phyloP scores from a whole-genome alignment of 2,797 vertebrate species.

The Periophthalmus magnuspinnatus region DNA sequence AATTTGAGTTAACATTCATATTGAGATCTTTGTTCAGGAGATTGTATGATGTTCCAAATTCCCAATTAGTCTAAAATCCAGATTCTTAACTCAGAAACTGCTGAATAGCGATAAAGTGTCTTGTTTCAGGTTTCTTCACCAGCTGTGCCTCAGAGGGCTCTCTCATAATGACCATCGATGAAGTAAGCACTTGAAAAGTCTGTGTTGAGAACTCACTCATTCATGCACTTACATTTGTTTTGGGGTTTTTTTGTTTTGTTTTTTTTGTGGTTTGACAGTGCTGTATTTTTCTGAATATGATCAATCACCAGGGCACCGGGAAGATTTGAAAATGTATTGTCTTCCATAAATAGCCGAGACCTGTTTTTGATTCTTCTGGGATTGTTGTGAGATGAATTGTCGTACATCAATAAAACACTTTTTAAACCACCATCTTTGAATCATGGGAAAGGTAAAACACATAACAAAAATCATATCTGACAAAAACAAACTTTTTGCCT shows the following conservation, averaged over 20 bases:
- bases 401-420: background rate
- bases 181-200: conserved; percentile 13
- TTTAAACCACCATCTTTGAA: background rate
- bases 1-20: conserved; percentile 23
- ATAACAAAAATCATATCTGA: background rate
- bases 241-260: background rate
- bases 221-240: background rate
- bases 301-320: background rate
- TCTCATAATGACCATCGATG: conserved; percentile 24
- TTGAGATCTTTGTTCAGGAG: background rate
- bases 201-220: background rate
- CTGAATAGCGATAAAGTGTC: background rate
- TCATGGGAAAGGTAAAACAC: background rate
- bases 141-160: conserved; percentile 22
- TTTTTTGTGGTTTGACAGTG: background rate
- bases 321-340: background rate
- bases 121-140: conserved; percentile 27
- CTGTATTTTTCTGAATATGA: background rate
- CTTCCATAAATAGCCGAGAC: conserved; percentile 7
- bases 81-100: background rate
- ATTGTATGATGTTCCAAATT: background rate
- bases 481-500: background rate
- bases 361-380: background rate
- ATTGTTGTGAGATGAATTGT: background rate
- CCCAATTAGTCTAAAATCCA: background rate